Percentiles rank a stretch among this genome's conserved stretches.
phyloP scores from a whole-genome alignment of 1,140 invertebrate genomes.

The Dinothrombium tinctorium region DNA sequence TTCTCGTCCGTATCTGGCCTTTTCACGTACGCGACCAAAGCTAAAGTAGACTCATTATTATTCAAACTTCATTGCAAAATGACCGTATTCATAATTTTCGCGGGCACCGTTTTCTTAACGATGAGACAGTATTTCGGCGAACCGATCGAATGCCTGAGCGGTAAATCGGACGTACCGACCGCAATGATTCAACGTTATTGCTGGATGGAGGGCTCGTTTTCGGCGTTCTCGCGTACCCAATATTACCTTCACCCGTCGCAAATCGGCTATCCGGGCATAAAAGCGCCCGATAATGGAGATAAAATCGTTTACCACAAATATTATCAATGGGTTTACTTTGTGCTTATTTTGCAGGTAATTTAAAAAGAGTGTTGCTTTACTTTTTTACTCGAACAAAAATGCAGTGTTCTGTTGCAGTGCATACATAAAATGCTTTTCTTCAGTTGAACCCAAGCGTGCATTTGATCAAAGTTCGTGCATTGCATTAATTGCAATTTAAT shows the following conservation, averaged over 20 bases:
- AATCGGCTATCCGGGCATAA: conserved; percentile 19
- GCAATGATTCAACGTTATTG: conserved; percentile 27
- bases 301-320: conserved; percentile 27
- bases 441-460: too few species aligned
- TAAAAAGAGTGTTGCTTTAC: too few species aligned
- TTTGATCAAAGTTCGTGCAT: too few species aligned
- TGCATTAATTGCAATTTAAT: too few species aligned
- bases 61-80: conserved; percentile 29
- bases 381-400: too few species aligned
- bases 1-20: conserved; percentile 19
- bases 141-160: conserved; percentile 18
- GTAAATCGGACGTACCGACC: background rate
- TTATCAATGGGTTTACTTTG: conserved; percentile 19
- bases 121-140: conserved; percentile 29
- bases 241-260: conserved; percentile 25
- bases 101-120: conserved; percentile 27
- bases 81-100: conserved; percentile 28
- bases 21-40: conserved; percentile 59
- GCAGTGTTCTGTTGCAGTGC: too few species aligned
- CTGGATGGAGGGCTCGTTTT: conserved; percentile 74
- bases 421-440: too few species aligned
- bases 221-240: conserved; percentile 61
- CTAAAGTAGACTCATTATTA: conserved; percentile 71
- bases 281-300: conserved; percentile 23
- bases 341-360: conserved; percentile 17